Conservation (phyloP, 1,140 invertebrate species). For the Ooceraea biroi region DNA sequence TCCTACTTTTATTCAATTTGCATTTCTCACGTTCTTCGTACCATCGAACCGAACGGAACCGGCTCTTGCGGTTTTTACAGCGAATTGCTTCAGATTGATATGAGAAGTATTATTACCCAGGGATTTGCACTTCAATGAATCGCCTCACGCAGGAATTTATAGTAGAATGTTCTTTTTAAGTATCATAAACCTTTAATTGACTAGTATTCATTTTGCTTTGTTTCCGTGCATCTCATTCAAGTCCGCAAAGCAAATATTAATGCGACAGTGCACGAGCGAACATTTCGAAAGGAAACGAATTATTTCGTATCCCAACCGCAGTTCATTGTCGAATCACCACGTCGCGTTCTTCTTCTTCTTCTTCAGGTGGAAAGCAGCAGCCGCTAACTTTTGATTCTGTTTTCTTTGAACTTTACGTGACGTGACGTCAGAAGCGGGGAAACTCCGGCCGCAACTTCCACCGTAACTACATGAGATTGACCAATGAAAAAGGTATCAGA, state of each 20-base stretch:
- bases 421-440: constrained; percentile 18
- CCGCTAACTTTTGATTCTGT: constrained; percentile 37
- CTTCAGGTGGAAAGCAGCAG: background rate
- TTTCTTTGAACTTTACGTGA: constrained; percentile 32
- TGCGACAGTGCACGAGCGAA: background rate
- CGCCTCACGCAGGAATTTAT: background rate
- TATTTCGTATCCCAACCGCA: background rate
- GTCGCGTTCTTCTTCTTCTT: constrained; percentile 9
- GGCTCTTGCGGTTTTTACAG: background rate
- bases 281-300: constrained; percentile 1
- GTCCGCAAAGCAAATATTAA: constrained; percentile 1
- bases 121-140: background rate
- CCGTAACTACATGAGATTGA: constrained; percentile 45
- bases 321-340: background rate
- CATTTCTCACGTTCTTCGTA: background rate
- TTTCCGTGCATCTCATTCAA: background rate
- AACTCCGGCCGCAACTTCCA: constrained; percentile 37
- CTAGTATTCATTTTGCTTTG: background rate
- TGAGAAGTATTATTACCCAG: constrained; percentile 4
- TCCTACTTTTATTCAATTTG: background rate
- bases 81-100: background rate
- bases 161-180: background rate
- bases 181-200: background rate
- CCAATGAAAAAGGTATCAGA: constrained; percentile 53
- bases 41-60: background rate